phyloP scores from a whole-genome alignment of 1,140 invertebrate genomes.

The Orchesella cincta region DNA sequence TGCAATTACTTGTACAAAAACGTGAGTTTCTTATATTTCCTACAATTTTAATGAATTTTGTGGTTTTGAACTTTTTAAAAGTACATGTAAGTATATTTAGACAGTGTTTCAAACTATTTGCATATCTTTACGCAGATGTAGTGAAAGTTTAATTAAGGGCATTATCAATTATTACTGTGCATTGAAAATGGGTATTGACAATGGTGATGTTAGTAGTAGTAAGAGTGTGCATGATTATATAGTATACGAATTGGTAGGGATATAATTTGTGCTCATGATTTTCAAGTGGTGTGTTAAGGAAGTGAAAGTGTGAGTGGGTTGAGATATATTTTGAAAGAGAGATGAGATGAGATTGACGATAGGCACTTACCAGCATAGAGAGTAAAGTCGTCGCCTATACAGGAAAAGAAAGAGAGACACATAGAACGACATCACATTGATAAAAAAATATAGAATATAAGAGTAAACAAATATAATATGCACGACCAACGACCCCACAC shows the following conservation, averaged over 20 bases:
- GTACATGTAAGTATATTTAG: no score
- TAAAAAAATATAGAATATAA: background rate
- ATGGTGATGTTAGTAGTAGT: background rate
- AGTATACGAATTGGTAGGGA: background rate
- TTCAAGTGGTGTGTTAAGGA: background rate
- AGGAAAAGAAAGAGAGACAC: slow-evolving; percentile 44
- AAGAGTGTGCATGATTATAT: background rate
- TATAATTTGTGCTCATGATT: background rate
- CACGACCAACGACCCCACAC: no score
- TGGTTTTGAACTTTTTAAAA: no score
- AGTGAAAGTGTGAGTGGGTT: background rate
- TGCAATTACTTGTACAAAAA: no score
- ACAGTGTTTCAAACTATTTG: no score
- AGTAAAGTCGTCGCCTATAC: slow-evolving; percentile 53
- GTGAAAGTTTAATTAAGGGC: no score
- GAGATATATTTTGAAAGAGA: background rate
- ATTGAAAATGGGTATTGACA: background rate
- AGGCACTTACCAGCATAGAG: slow-evolving; percentile 52
- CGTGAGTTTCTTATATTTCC: no score
- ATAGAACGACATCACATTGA: slow-evolving; percentile 4
- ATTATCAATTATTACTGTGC: no score
- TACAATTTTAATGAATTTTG: no score
- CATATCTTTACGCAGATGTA: no score
- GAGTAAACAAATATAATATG: no score
- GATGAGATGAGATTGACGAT: slow-evolving; percentile 1